Conservation (phyloP, 1,140 invertebrate genomes). For the Lepidurus packardi region DNA sequence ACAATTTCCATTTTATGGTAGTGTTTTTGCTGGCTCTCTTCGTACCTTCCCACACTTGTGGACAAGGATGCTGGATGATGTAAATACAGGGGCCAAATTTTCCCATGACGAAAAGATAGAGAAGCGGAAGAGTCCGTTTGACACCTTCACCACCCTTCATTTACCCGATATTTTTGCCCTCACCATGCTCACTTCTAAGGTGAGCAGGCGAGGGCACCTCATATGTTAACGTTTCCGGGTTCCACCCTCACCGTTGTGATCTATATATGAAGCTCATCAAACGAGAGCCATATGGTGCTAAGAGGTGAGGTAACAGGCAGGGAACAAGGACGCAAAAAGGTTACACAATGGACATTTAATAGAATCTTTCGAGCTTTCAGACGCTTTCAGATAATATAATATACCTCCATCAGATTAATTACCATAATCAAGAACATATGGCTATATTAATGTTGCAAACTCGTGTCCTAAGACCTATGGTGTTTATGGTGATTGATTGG, state of each 20-base stretch:
- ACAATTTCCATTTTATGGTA: background rate
- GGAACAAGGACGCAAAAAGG: background rate
- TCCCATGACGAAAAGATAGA: slow-evolving; percentile 2
- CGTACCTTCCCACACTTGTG: background rate
- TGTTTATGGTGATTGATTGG: slow-evolving; percentile 6
- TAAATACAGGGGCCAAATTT: background rate
- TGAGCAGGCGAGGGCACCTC: background rate
- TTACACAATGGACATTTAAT: background rate
- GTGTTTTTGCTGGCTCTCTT: background rate
- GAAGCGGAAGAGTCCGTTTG: slow-evolving; percentile 9
- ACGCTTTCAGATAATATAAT: no score
- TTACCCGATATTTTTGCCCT: background rate
- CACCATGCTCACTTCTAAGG: no score
- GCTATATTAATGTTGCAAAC: background rate
- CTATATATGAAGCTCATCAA: background rate
- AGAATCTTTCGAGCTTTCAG: background rate
- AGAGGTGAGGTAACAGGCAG: background rate
- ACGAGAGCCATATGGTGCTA: background rate
- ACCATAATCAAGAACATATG: background rate
- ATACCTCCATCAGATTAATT: background rate
- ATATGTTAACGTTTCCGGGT: background rate
- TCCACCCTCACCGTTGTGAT: background rate
- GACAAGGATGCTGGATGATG: background rate
- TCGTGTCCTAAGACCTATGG: background rate
- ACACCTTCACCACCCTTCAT: background rate